Conservation (phyloP, 1,140 invertebrate genomes). For the Brachionus angularis region DNA sequence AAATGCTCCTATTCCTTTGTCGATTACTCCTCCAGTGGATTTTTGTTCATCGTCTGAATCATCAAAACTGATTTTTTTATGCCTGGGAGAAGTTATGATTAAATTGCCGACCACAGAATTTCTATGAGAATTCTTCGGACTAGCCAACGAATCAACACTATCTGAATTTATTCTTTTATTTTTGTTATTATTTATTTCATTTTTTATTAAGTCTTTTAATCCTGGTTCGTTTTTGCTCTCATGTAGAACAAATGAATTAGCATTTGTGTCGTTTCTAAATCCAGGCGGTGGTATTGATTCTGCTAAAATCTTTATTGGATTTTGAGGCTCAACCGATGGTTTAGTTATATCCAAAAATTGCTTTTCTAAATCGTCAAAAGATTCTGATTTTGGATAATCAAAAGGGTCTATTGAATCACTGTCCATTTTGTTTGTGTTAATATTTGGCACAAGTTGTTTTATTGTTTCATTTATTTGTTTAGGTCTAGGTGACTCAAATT, state of each 20-base stretch:
- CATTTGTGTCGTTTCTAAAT: neutral
- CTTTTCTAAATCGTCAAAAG: slow-evolving; percentile 13
- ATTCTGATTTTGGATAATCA: slow-evolving; percentile 26
- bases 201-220: neutral
- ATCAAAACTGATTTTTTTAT: slow-evolving; percentile 11
- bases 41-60: slow-evolving; percentile 25
- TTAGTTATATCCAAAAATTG: slow-evolving; percentile 17
- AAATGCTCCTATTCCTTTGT: slow-evolving; percentile 8
- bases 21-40: neutral
- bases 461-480: too few species aligned
- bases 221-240: neutral
- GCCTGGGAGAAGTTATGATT: too few species aligned
- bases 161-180: too few species aligned
- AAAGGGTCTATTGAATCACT: too few species aligned
- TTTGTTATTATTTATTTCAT: too few species aligned
- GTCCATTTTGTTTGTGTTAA: too few species aligned
- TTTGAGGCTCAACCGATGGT: neutral
- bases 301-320: neutral
- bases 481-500: too few species aligned
- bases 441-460: too few species aligned
- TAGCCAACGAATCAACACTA: too few species aligned
- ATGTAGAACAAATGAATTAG: too few species aligned
- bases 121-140: too few species aligned
- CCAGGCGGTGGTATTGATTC: slow-evolving; percentile 14
- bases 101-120: too few species aligned